phyloP scores from a whole-genome alignment of 2,797 vertebrate genomes.

The Scolopax bukidnonensis region DNA sequence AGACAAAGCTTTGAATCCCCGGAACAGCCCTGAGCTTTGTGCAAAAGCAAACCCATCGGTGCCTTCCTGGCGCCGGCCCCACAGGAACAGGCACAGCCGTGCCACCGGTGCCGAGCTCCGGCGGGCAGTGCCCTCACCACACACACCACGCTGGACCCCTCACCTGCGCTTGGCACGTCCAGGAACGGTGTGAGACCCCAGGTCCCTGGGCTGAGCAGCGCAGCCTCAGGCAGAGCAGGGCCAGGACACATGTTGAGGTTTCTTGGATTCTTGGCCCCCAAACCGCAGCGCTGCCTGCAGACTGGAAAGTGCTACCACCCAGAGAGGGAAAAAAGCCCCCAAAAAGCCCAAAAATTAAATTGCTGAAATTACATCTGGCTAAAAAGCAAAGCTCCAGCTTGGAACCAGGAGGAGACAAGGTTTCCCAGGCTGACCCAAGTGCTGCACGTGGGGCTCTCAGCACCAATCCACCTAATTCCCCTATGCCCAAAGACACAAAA shows the following conservation, averaged over 20 bases:
- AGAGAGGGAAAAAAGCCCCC: background rate
- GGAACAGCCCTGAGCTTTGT: background rate
- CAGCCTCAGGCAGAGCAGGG: accelerated
- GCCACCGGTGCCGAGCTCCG: accelerated
- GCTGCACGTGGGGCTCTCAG: background rate
- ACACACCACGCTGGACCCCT: background rate
- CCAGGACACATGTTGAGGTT: background rate
- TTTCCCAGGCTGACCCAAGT: background rate
- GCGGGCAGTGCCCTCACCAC: accelerated
- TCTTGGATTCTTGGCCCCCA: background rate
- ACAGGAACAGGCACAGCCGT: background rate
- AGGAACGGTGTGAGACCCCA: background rate
- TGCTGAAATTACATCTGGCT: background rate
- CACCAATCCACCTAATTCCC: accelerated
- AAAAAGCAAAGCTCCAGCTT: background rate
- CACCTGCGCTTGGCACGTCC: background rate
- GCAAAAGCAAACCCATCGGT: background rate
- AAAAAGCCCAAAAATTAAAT: background rate
- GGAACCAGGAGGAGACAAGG: background rate
- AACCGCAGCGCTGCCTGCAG: accelerated
- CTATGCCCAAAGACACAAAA: background rate
- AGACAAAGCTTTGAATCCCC: background rate
- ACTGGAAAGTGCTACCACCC: background rate
- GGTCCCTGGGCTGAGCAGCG: accelerated
- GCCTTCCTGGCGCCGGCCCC: background rate